phyloP scores from a whole-genome alignment of 2,113 vertebrate genomes.

The Chlamydotis undulata region DNA sequence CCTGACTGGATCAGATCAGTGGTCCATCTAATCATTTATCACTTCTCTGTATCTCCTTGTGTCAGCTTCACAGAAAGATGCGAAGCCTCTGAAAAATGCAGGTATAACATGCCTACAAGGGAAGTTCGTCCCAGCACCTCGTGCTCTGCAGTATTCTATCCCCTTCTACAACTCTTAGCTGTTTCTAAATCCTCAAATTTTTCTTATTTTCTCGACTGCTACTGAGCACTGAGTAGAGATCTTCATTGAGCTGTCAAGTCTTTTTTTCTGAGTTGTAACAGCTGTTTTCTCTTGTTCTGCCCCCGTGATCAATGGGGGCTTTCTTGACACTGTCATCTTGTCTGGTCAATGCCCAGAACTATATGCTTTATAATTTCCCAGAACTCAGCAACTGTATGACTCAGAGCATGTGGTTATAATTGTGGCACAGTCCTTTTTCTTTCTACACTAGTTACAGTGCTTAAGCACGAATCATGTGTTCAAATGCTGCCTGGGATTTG shows the following conservation, averaged over 20 bases:
- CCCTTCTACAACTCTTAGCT: neutral
- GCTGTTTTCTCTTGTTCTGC: constrained; percentile 68
- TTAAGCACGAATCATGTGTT: constrained; percentile 44
- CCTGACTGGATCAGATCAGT: neutral
- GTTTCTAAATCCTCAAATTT: constrained; percentile 30
- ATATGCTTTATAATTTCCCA: constrained; percentile 63
- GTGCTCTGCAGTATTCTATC: neutral
- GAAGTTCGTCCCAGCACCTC: neutral
- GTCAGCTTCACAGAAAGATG: neutral
- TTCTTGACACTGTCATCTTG: constrained; percentile 66
- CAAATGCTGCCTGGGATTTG: constrained; percentile 63
- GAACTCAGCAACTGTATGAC: constrained; percentile 45
- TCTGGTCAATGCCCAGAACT: constrained; percentile 65
- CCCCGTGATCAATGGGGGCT: constrained; percentile 54
- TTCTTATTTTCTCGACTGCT: constrained; percentile 1
- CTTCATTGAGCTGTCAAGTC: constrained; percentile 62
- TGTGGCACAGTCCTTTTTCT: constrained; percentile 61
- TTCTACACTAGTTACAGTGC: constrained; percentile 45
- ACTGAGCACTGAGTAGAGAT: neutral
- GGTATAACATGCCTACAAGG: neutral
- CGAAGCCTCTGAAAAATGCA: neutral
- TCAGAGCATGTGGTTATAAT: constrained; percentile 67
- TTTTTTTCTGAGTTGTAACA: constrained; percentile 57
- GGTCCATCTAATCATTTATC: constrained; percentile 10
- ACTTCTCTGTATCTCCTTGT: neutral